phyloP scores from a whole-genome alignment of 2,797 vertebrate species.

The Pantherophis alleghaniensis region DNA sequence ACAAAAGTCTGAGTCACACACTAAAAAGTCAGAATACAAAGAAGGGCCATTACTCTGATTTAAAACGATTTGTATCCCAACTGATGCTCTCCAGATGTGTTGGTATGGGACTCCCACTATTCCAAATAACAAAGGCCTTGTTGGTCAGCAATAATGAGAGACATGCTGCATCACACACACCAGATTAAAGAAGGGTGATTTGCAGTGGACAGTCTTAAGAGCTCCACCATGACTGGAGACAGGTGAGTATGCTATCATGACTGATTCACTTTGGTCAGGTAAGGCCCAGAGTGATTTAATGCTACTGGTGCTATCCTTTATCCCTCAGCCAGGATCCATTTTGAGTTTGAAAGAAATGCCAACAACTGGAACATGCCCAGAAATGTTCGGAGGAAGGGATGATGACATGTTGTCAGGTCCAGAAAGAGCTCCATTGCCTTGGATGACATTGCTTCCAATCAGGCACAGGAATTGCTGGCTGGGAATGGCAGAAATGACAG shows the following conservation, averaged over 20 bases:
- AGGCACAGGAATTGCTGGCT: neutral
- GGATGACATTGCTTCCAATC: neutral
- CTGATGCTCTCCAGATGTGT: neutral
- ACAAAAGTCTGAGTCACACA: neutral
- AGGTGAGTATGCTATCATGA: neutral
- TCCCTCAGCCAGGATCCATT: too few relatives aligned
- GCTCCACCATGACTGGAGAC: neutral
- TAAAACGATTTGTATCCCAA: neutral
- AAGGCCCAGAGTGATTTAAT: neutral
- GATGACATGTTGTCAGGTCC: neutral
- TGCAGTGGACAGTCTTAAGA: neutral
- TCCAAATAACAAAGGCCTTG: neutral
- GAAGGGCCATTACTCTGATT: neutral
- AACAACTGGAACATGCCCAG: neutral
- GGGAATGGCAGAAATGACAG: neutral
- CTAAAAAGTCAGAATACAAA: neutral
- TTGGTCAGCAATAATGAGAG: neutral
- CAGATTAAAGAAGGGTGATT: neutral
- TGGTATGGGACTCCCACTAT: neutral
- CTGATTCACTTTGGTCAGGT: neutral
- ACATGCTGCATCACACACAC: neutral
- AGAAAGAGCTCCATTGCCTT: neutral
- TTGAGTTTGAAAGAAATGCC: neutral
- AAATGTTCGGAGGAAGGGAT: neutral
- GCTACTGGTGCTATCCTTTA: neutral